Base-by-base conservation (phyloP, 2,888 invertebrate species). In the Acrobasis repandana region DNA sequence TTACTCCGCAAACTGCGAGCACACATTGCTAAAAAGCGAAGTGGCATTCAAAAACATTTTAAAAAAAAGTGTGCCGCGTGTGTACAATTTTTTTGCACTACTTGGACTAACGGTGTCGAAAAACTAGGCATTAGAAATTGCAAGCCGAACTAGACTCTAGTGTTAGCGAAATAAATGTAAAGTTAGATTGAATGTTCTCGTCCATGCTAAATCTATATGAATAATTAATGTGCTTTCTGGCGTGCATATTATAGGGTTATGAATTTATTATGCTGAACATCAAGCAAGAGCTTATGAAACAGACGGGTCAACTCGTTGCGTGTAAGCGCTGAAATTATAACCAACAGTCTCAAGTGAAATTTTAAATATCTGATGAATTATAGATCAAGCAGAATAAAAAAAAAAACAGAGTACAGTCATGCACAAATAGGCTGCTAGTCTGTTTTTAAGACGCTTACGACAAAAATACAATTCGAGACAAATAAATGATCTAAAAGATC, bases 71-170 rank as follows among this genome's bases (percentile, higher is more conserved):
- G 63, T 73, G 70, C 67, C 67, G 64, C 69, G 69, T 68, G 60
- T 60, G 73, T 71, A 72, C 76, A 72, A 71, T 75, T 82, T 82
- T n/a, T 85, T 85, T 80, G 76, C 74, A 72, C 71, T 67, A 70
- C 73, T 77, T 71, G 72, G 66, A 66, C 63, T 81, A 85, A 86
- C 86, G 83, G 85, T 77, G 73, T 60, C 49, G 60, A 67, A 72
- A 73, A 74, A 76, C 73, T 68, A 60, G 66, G 15, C 28, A 58
- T 60, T 14, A 20, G 16, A 28, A 15, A 58, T n/a, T 46, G 14
- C 58, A 56, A 18, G 33, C 56, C 18, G 60, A 60, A 52, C 36
- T 52, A 20, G 15, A 56, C 62, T 58, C 56, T 58, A 34, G 0
- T 36, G 15, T 28, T 18, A 5, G n/a, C 1, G 9, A 15, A 20